Evolutionary conservation across 2,797 vertebrate species (phyloP).

Genomic region (Tokudaia muenninki): DNA sequence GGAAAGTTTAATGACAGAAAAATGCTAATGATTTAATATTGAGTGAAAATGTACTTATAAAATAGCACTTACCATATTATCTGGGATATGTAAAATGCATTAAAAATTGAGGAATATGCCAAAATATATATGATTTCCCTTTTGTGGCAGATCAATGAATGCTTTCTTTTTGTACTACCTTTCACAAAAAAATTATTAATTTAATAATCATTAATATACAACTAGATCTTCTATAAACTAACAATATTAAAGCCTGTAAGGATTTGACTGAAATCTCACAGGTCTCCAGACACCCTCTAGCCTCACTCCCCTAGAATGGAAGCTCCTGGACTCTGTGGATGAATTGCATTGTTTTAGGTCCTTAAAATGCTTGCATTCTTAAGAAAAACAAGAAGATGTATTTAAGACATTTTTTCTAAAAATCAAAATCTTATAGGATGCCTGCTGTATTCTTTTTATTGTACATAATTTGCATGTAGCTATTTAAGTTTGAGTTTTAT

Average conservation of each 20-base stretch:
- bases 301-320: background rate
- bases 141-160: slow-evolving; percentile 15
- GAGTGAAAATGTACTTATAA: slow-evolving; percentile 72
- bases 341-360: background rate
- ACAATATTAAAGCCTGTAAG: background rate
- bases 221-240: slow-evolving; percentile 27
- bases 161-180: background rate
- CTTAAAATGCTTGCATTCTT: background rate
- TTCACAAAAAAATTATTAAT: slow-evolving; percentile 10
- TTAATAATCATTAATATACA: slow-evolving; percentile 60
- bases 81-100: slow-evolving; percentile 65
- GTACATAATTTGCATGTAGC: background rate
- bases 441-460: background rate
- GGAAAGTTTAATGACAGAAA: slow-evolving; percentile 76
- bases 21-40: slow-evolving; percentile 79
- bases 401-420: slow-evolving; percentile 40
- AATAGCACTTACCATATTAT: slow-evolving; percentile 78
- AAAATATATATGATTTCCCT: slow-evolving; percentile 67
- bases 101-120: slow-evolving; percentile 68
- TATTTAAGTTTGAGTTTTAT: background rate
- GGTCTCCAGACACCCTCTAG: background rate
- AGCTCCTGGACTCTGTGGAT: background rate
- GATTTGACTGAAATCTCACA: background rate
- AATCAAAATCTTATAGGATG: slow-evolving; percentile 37
- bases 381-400: background rate